Evolutionary conservation across 1,140 invertebrate genomes (phyloP), one percentile per base, ranked within the genome.

Genomic region (Dinothrombium tinctorium): DNA sequence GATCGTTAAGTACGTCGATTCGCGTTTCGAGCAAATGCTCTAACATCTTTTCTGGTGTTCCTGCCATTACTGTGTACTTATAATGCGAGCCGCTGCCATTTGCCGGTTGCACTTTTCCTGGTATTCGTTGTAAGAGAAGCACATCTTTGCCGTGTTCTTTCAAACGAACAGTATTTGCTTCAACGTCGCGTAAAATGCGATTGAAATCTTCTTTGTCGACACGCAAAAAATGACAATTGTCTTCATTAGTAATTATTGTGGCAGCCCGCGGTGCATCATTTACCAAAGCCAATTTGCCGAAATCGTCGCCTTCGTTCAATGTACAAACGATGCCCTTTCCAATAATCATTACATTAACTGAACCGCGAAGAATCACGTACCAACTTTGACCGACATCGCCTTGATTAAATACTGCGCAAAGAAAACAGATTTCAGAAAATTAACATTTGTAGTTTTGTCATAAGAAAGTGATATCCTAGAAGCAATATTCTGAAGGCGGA

Each of bases 201-300:
- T 83, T 81, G 55, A 86, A 86, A 55, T 82, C 73, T 41, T 80
- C 73, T 58, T 84, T 86, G 55, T 86, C 79, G 1, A 84, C 79
- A 23, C 78, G 63, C 23, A 84, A 57, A 53, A 84, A 76, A 54
- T 83, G 78, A 49, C 76, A 79, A 57, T 79, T 78, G 54, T 79
- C 73, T 55, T 86, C 78, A 48, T 73, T 61, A 5, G 80, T 64
- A 6, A 79, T 69, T 44, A 84, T 83, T 11, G 79, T 81, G 3
- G 79, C 79, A 42, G 79, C 78, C 56, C 76, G 73, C 37, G 79
- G 78, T 29, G 77, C 73, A 60, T 83, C 76, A 59, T 84, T 84
- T 22, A 84, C 76, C 26, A 84, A 59, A 37, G 80, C 78, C 40
- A 84, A 60, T 63, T 84, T 84, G 31, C 77, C 79, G 58, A 84